These are phyloP conservation scores for Falco peregrinus DNA, from an alignment of 2,797 vertebrate genomes.

Conservation along the genomic window DNA sequence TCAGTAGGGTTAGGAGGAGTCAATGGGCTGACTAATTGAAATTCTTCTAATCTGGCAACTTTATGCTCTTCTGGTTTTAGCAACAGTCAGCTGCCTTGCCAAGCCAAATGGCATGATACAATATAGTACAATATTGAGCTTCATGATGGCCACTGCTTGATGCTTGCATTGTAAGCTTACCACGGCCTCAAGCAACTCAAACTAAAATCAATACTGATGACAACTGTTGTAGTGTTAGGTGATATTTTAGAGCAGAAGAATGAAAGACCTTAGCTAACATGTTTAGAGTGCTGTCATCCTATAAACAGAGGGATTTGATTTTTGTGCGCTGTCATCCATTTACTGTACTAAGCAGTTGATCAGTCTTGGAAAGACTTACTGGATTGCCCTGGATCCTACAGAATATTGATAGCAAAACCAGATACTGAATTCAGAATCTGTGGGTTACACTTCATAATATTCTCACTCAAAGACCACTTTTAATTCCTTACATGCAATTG, in stretches of 20 bases:
- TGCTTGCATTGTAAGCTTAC: background rate
- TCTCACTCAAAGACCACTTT: background rate
- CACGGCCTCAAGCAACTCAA: background rate
- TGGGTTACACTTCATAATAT: background rate
- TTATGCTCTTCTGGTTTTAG: background rate
- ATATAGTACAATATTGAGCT: background rate
- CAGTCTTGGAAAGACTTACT: background rate
- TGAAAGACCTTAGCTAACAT: background rate
- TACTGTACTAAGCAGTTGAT: background rate
- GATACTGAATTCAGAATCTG: background rate
- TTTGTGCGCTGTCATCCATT: background rate
- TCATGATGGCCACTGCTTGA: background rate
- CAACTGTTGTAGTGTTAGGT: background rate
- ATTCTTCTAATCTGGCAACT: background rate
- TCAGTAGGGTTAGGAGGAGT: background rate
- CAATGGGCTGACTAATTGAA: background rate
- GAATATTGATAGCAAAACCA: conserved; percentile 2
- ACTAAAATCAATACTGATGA: background rate
- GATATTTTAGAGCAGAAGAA: background rate
- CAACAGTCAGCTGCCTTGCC: background rate
- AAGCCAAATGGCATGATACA: background rate
- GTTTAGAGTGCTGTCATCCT: background rate
- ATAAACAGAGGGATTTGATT: background rate
- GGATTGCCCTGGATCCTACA: background rate
- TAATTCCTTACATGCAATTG: background rate